Evolutionary conservation across 1,140 invertebrate genomes (phyloP), one percentile per base, ranked within the genome.

Genomic region (Drosophila eugracilis): DNA sequence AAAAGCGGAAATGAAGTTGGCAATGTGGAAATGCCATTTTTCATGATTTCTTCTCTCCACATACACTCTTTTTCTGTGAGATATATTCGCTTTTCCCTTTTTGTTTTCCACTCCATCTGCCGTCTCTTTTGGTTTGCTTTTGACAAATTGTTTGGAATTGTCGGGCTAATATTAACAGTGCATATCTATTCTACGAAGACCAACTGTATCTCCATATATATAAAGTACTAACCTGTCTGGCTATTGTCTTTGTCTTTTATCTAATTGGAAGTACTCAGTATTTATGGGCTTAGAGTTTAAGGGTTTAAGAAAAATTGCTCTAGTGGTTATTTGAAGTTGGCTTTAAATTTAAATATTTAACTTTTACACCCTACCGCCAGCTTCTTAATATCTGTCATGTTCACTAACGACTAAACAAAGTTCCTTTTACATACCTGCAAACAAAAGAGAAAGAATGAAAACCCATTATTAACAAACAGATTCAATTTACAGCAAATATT

Each of bases 1-100:
- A 69, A 45, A 65, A 72, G 15, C 55, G 67, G 28, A 80, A 86
- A 86, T 77, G 73, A 86, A 86, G 66, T 78, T 79, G 80, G 58
- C 75, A 84, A 75, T 75, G 75, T 65, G 81, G 76, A 86, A 86
- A 81, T 86, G 73, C 73, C 58, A 86, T 85, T 86, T 86, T 77
- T 81, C 77, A 77, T 77, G 78, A 70, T 74, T 83, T 69, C 57
- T 47, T 26, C 32, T 10, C 30, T 24, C 10, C 48, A 45, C 26
- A 21, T 37, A 30, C 26, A 26, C 37, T 49, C 36, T 14, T 7
- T 17, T 10, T 14, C 15, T 4, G 22, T 4, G 28, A 14, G 12
- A 47, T 28, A 47, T 28, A 17, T 14, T 5, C 1, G 14, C 12
- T 30, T 39, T 32, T 41, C 32, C 24, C 22, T 39, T 48, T 19